Conservation (phyloP, 2,113 vertebrate species). For the Scytalopus superciliaris region DNA sequence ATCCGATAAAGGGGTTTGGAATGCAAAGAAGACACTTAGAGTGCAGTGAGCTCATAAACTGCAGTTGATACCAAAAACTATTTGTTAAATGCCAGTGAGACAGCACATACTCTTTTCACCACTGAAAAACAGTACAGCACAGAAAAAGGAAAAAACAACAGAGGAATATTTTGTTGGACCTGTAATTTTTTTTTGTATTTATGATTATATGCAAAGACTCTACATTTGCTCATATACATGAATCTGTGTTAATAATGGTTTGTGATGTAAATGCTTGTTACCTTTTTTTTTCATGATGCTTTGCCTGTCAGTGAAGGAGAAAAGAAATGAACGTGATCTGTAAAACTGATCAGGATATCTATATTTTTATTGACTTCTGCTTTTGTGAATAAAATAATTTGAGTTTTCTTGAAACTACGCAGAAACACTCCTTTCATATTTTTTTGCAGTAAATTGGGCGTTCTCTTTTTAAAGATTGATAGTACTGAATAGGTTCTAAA, state of each 20-base stretch:
- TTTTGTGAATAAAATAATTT: slow-evolving; percentile 68
- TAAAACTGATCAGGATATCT: slow-evolving; percentile 60
- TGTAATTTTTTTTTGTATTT: slow-evolving; percentile 20
- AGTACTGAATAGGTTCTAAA: neutral
- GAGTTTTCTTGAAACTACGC: slow-evolving; percentile 45
- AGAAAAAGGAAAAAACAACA: neutral
- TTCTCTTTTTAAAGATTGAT: neutral
- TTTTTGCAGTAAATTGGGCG: neutral
- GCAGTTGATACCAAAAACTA: neutral
- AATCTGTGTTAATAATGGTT: slow-evolving; percentile 20
- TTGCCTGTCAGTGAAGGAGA: slow-evolving; percentile 48
- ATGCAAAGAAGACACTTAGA: neutral
- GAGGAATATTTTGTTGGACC: neutral
- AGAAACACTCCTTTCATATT: neutral
- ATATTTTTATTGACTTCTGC: slow-evolving; percentile 67
- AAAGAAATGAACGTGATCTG: slow-evolving; percentile 10
- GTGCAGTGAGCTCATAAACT: neutral
- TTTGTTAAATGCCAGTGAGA: neutral
- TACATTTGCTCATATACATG: slow-evolving; percentile 16
- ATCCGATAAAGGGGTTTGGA: neutral
- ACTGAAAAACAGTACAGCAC: neutral
- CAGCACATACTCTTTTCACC: neutral
- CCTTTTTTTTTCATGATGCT: neutral
- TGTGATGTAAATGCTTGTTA: slow-evolving; percentile 55
- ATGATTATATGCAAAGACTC: slow-evolving; percentile 29